phyloP scores from a whole-genome alignment of 2,888 invertebrate species.

The Chrysolina haemoptera region DNA sequence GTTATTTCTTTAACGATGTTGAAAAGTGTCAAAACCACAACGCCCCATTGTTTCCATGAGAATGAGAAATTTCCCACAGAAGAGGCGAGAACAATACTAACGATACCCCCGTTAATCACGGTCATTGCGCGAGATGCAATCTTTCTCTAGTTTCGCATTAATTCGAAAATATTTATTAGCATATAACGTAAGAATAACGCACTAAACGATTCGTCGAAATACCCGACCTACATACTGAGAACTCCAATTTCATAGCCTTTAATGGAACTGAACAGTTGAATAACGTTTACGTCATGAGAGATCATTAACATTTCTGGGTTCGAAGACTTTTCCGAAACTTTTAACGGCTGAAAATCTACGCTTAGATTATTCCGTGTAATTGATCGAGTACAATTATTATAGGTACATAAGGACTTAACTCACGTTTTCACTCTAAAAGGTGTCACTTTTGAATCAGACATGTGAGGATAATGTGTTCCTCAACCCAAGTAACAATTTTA shows the following conservation, averaged over 20 bases:
- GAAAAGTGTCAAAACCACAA: conserved; percentile 49
- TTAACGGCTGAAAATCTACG: neutral
- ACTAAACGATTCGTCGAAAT: conserved; percentile 21
- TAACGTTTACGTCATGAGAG: conserved; percentile 22
- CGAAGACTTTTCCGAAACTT: conserved; percentile 6
- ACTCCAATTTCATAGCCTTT: neutral
- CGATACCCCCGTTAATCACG: conserved; percentile 48
- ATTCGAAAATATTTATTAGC: conserved; percentile 23
- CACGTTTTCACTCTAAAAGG: no score
- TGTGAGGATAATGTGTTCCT: no score
- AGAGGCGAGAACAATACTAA: conserved; percentile 48
- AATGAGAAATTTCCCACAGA: conserved; percentile 57
- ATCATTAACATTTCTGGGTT: conserved; percentile 12
- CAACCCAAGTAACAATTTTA: no score
- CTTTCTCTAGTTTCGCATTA: conserved; percentile 36
- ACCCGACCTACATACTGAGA: neutral
- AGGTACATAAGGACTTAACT: no score
- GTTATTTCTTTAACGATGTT: conserved; percentile 41
- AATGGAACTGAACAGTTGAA: conserved; percentile 17
- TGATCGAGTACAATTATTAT: neutral
- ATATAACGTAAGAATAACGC: conserved; percentile 23
- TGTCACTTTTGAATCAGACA: no score
- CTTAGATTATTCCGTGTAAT: neutral
- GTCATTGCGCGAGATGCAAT: conserved; percentile 30
- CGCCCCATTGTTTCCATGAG: conserved; percentile 48